Evolutionary conservation across 2,888 invertebrate genomes (phyloP).

Genomic region (Tetramorium bicarinatum): DNA sequence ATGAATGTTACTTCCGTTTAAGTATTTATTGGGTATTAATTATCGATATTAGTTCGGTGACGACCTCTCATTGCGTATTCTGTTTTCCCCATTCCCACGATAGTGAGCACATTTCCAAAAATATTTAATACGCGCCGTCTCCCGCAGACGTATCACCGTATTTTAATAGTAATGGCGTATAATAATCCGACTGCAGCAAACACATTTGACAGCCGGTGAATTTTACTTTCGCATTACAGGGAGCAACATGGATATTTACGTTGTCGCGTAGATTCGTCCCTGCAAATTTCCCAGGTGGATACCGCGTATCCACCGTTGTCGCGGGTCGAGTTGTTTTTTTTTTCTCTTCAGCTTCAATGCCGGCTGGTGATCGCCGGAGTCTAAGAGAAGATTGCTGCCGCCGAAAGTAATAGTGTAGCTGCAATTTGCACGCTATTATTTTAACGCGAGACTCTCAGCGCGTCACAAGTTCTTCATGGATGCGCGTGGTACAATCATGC

Average conservation of each 20-base stretch:
- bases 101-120: constrained; percentile 38
- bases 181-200: constrained; percentile 32
- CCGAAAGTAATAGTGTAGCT: constrained; percentile 41
- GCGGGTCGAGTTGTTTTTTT: constrained; percentile 12
- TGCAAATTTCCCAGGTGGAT: constrained; percentile 50
- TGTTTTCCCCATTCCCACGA: constrained; percentile 31
- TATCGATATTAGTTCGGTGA: constrained; percentile 51
- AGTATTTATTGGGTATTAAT: constrained; percentile 63
- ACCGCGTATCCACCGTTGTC: constrained; percentile 8
- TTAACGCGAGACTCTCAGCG: constrained; percentile 34
- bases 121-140: constrained; percentile 14
- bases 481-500: constrained; percentile 2
- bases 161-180: constrained; percentile 39
- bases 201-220: constrained; percentile 25
- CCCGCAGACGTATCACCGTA: background rate
- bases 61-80: constrained; percentile 42
- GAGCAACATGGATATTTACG: constrained; percentile 32
- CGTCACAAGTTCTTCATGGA: constrained; percentile 24
- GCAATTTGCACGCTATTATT: constrained; percentile 52
- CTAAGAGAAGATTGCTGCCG: background rate
- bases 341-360: constrained; percentile 7
- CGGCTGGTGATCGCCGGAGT: background rate
- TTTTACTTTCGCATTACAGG: constrained; percentile 17
- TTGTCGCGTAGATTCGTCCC: constrained; percentile 29
- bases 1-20: constrained; percentile 42